These are phyloP conservation scores for rabbit (Oryctolagus cuniculus) DNA, from an alignment of 2,113 vertebrate species.

Conservation along the genomic window DNA sequence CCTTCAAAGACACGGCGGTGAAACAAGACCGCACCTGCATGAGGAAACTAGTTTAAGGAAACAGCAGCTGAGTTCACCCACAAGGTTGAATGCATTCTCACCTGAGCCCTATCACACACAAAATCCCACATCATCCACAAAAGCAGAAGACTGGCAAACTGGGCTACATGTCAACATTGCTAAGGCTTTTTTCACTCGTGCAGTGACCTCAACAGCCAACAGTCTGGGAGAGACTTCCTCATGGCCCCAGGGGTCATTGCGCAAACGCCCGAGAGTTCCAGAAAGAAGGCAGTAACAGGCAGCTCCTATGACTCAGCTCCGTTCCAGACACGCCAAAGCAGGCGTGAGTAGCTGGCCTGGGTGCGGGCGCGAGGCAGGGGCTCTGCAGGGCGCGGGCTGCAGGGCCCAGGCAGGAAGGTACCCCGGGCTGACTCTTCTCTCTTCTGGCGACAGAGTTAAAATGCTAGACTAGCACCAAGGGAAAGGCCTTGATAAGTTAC, in stretches of 20 bases:
- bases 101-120: background rate
- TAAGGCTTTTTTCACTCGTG: background rate
- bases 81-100: background rate
- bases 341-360: background rate
- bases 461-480: background rate
- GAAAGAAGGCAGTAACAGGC: background rate
- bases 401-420: background rate
- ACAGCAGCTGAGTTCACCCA: background rate
- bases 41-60: background rate
- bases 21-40: background rate
- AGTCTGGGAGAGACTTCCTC: background rate
- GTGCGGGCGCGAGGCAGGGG: background rate
- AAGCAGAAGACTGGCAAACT: background rate
- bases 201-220: background rate
- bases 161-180: background rate
- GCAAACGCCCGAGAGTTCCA: background rate
- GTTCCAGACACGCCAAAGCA: background rate
- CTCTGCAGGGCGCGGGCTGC: too few relatives aligned
- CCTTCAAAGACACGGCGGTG: background rate
- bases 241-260: background rate
- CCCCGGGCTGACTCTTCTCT: background rate
- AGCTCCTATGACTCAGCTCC: background rate
- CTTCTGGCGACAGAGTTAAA: conserved; percentile 28
- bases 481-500: conserved; percentile 15
- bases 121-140: background rate